Evolutionary conservation across 2,113 vertebrate species (phyloP).

Genomic region (Scomber japonicus): DNA sequence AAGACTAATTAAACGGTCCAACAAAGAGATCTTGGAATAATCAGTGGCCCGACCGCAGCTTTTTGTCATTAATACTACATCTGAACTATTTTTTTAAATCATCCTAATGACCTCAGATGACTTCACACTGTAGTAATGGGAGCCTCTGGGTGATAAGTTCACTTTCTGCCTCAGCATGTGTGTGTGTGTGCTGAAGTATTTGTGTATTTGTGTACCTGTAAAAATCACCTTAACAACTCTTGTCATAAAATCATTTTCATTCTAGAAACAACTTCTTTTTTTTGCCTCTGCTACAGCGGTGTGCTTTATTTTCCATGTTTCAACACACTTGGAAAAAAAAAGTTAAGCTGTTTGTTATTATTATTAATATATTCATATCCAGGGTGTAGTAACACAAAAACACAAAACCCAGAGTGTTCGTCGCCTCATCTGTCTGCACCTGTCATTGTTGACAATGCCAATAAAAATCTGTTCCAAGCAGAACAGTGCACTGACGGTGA

Average conservation of each 20-base stretch:
- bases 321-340: neutral
- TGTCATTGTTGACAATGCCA: slow-evolving; percentile 4
- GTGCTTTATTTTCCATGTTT: neutral
- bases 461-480: slow-evolving; percentile 11
- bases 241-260: slow-evolving; percentile 5
- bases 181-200: neutral
- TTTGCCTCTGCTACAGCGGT: neutral
- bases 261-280: neutral
- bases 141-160: slow-evolving; percentile 11
- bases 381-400: neutral
- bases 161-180: neutral
- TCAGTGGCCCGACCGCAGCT: slow-evolving; percentile 37
- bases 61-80: slow-evolving; percentile 69
- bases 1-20: slow-evolving; percentile 66
- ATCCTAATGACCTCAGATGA: slow-evolving; percentile 66
- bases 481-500: slow-evolving; percentile 5
- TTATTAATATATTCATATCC: neutral
- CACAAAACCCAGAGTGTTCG: neutral
- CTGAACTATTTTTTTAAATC: slow-evolving; percentile 64
- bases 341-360: neutral
- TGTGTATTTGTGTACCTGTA: neutral
- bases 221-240: slow-evolving; percentile 3
- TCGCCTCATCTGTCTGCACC: slow-evolving; percentile 11
- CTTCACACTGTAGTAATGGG: slow-evolving; percentile 49
- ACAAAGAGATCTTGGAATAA: slow-evolving; percentile 61